Evolutionary conservation across 2,113 vertebrate species (phyloP).

Genomic region (Macrotus californicus): DNA sequence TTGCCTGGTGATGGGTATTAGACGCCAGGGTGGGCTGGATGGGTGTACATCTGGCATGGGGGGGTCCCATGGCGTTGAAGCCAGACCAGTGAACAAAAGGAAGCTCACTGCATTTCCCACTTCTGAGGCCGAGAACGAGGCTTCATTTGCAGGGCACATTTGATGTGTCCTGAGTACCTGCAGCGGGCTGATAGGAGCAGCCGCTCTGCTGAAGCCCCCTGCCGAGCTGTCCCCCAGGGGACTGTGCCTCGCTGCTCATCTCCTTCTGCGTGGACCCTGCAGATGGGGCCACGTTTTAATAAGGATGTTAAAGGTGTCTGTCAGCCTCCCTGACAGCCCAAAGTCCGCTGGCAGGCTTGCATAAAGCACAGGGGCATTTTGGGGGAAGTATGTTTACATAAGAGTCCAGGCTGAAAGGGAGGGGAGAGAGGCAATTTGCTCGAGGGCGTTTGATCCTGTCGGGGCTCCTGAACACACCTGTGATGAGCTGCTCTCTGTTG

Average conservation of each 20-base stretch:
- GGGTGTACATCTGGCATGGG: not conserved
- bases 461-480: not conserved
- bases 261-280: not conserved
- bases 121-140: not conserved
- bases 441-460: rapidly evolving
- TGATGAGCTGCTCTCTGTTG: no score
- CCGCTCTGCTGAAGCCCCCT: constrained; percentile 42
- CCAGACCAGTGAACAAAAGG: not conserved
- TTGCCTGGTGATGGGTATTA: not conserved
- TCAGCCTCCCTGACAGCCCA: constrained; percentile 63
- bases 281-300: constrained; percentile 45
- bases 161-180: not conserved
- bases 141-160: not conserved
- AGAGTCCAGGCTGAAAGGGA: constrained; percentile 65
- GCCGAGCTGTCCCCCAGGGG: constrained; percentile 25
- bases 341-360: constrained; percentile 61
- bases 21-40: not conserved
- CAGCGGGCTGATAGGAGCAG: not conserved
- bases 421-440: constrained; percentile 61
- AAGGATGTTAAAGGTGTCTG: constrained; percentile 54
- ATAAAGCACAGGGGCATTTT: constrained; percentile 60
- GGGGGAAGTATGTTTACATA: constrained; percentile 68
- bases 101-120: not conserved
- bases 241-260: not conserved
- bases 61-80: not conserved